phyloP scores from a whole-genome alignment of 1,140 invertebrate genomes.

The Drosophila novamexicana region DNA sequence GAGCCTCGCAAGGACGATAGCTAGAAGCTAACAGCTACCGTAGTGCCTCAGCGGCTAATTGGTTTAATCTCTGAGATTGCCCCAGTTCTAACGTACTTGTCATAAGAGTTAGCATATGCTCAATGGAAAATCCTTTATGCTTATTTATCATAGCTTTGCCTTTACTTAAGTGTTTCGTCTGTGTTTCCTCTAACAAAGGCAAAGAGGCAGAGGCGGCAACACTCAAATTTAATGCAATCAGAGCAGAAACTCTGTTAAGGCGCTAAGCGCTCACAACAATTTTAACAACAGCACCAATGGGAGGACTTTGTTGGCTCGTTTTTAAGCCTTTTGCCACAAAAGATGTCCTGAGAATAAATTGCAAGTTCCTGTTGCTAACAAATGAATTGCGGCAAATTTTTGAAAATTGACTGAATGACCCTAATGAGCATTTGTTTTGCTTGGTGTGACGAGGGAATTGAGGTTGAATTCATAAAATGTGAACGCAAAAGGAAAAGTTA shows the following conservation, averaged over 20 bases:
- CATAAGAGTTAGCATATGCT: slow-evolving; percentile 67
- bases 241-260: slow-evolving; percentile 82
- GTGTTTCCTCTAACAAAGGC: slow-evolving; percentile 20
- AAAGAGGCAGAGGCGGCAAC: slow-evolving; percentile 22
- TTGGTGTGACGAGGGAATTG: slow-evolving; percentile 33
- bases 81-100: slow-evolving; percentile 23
- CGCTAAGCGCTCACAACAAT: slow-evolving; percentile 77
- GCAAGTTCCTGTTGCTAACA: slow-evolving; percentile 37
- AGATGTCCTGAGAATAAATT: slow-evolving; percentile 49
- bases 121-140: slow-evolving; percentile 64
- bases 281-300: slow-evolving; percentile 50
- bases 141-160: slow-evolving; percentile 37
- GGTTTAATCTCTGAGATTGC: slow-evolving; percentile 36
- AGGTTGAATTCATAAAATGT: not conserved
- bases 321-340: slow-evolving; percentile 32
- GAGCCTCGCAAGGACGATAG: slow-evolving; percentile 34
- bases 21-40: slow-evolving; percentile 1
- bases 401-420: slow-evolving; percentile 52
- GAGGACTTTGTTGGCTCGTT: slow-evolving; percentile 7
- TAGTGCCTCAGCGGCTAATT: slow-evolving; percentile 55
- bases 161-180: slow-evolving; percentile 61
- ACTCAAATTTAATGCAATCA: slow-evolving; percentile 79
- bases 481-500: slow-evolving; percentile 2
- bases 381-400: slow-evolving; percentile 48
- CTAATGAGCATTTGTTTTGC: slow-evolving; percentile 51